Conservation (phyloP, 2,113 vertebrate genomes). For the Atrichornis clamosus region DNA sequence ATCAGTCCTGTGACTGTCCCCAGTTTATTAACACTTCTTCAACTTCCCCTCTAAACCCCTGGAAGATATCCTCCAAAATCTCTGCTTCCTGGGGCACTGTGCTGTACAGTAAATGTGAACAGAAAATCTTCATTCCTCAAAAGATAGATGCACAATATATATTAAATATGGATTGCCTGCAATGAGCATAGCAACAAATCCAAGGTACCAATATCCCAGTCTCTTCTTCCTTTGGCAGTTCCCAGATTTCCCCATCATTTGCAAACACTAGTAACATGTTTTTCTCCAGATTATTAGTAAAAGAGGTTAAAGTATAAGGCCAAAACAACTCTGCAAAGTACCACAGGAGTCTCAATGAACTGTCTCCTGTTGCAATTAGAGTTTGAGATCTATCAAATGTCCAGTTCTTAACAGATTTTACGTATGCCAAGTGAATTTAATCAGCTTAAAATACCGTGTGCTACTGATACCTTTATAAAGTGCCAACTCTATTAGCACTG, state of each 20-base stretch:
- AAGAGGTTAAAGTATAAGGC: neutral
- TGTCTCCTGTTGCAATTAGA: neutral
- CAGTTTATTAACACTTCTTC: neutral
- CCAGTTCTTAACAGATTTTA: slow-evolving; percentile 47
- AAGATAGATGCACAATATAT: neutral
- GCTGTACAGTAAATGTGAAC: neutral
- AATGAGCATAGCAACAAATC: neutral
- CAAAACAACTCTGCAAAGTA: neutral
- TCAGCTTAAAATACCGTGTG: slow-evolving; percentile 44
- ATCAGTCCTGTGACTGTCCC: neutral
- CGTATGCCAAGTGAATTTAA: slow-evolving; percentile 19
- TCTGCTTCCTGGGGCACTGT: neutral
- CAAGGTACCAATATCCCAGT: too few relatives aligned
- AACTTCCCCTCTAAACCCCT: neutral
- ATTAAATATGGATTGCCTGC: neutral
- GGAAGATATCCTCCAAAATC: neutral
- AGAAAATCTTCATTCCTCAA: neutral
- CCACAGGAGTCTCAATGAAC: neutral
- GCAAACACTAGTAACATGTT: neutral
- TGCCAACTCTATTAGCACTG: slow-evolving; percentile 35
- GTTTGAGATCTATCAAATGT: slow-evolving; percentile 36
- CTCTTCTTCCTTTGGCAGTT: neutral
- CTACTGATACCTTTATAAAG: slow-evolving; percentile 21
- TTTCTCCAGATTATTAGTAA: neutral
- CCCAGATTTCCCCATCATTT: neutral